phyloP scores from a whole-genome alignment of 1,140 invertebrate genomes.

The Brevipalpus yothersi region DNA sequence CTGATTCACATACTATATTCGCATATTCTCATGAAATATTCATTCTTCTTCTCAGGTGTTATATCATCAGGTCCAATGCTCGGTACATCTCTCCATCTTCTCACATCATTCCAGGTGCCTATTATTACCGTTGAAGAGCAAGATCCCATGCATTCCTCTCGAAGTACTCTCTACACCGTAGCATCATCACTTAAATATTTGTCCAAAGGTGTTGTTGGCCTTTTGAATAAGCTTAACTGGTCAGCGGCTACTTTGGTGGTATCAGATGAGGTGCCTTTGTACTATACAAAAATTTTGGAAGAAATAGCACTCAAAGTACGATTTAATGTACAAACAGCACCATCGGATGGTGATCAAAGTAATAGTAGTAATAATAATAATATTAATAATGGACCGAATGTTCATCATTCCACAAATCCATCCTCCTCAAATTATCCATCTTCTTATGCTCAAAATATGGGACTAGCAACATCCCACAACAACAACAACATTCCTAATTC shows the following conservation, averaged over 20 bases:
- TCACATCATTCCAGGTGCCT: not conserved
- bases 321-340: slow-evolving; percentile 1
- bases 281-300: slow-evolving; percentile 1
- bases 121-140: not conserved
- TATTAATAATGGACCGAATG: not conserved
- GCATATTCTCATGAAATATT: not conserved
- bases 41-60: not conserved
- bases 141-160: not conserved
- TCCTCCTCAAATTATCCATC: no score
- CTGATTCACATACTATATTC: no score
- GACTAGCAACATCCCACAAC: not conserved
- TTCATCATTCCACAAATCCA: not conserved
- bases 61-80: not conserved
- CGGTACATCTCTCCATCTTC: not conserved
- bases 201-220: not conserved
- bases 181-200: slow-evolving; percentile 1
- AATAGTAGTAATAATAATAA: not conserved
- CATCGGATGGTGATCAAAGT: not conserved
- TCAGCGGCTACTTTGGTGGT: not conserved
- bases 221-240: not conserved
- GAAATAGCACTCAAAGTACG: not conserved
- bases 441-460: no score
- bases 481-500: not conserved
- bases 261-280: not conserved
- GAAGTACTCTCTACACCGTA: not conserved